Evolutionary conservation across 2,797 vertebrate genomes (phyloP).

Genomic region (Babyrousa celebensis): DNA sequence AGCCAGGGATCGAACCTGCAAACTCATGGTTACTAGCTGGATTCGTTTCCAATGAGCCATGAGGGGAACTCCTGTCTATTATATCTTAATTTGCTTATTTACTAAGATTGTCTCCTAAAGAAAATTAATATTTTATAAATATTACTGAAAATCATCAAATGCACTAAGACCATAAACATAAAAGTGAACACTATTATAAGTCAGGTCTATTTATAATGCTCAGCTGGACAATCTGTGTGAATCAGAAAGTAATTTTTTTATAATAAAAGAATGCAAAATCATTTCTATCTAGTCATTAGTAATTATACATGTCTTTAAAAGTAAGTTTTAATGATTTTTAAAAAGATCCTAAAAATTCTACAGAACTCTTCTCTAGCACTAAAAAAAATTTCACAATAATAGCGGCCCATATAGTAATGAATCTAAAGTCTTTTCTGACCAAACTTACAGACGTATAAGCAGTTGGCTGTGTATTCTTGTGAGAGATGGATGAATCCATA

Average conservation of each 20-base stretch:
- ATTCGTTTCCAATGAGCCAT: too few species aligned
- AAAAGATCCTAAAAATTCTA: slow-evolving; percentile 8
- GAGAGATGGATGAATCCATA: slow-evolving; percentile 98
- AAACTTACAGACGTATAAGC: slow-evolving; percentile 98
- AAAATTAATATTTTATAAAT: slow-evolving; percentile 60
- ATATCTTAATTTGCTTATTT: slow-evolving; percentile 34
- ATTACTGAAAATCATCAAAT: slow-evolving; percentile 34
- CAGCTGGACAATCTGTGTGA: slow-evolving; percentile 21
- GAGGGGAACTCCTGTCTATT: background rate
- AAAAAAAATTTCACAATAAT: slow-evolving; percentile 32
- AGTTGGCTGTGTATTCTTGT: slow-evolving; percentile 95
- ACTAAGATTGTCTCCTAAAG: slow-evolving; percentile 21
- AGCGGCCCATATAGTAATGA: background rate
- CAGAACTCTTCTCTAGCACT: background rate
- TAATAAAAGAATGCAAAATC: slow-evolving; percentile 48
- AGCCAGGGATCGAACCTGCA: too few species aligned
- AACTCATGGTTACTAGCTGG: too few species aligned
- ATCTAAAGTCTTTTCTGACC: background rate
- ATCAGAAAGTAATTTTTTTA: slow-evolving; percentile 22
- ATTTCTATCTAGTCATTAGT: slow-evolving; percentile 46
- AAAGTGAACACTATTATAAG: background rate
- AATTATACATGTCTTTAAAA: slow-evolving; percentile 49
- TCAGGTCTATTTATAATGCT: background rate
- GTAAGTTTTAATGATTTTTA: slow-evolving; percentile 30
- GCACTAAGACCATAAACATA: slow-evolving; percentile 30